Evolutionary conservation across 1,140 invertebrate species (phyloP).

Genomic region (Thaumetopoea pityocampa): DNA sequence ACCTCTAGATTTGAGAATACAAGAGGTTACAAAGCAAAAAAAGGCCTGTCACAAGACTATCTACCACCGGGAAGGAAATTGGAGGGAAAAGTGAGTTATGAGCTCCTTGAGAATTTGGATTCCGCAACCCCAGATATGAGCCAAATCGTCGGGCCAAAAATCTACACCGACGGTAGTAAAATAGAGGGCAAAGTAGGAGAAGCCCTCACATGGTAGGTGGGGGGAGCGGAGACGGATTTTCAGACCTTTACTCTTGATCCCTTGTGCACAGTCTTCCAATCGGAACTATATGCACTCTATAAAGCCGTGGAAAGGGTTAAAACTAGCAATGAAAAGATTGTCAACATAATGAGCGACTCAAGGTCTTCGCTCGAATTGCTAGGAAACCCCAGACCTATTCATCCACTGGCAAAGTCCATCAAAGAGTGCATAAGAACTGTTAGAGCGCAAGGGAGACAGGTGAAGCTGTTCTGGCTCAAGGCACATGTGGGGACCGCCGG

Average conservation of each 20-base stretch:
- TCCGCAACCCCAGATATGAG: background rate
- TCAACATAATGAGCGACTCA: constrained; percentile 24
- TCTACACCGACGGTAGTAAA: constrained; percentile 31
- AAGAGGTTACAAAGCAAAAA: constrained; percentile 18
- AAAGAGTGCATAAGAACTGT: constrained; percentile 5
- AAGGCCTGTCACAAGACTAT: constrained; percentile 10
- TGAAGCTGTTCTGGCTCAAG: constrained; percentile 23
- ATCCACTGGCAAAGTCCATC: constrained; percentile 8
- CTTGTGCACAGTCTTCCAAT: constrained; percentile 30
- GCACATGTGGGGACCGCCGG: constrained; percentile 21
- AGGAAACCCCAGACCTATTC: constrained; percentile 1
- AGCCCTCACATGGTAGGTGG: constrained; percentile 25
- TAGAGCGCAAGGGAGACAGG: constrained; percentile 1
- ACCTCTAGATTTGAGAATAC: constrained; percentile 21
- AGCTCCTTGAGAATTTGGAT: constrained; percentile 10
- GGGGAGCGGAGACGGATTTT: constrained; percentile 12
- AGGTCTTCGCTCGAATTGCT: constrained; percentile 24
- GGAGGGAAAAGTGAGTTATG: constrained; percentile 3
- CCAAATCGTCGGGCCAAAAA: constrained; percentile 10
- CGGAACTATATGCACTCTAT: constrained; percentile 21
- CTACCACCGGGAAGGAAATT: constrained; percentile 8
- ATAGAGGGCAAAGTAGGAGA: constrained; percentile 25
- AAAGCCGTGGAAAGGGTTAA: constrained; percentile 6
- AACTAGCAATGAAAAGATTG: background rate
- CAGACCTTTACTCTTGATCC: constrained; percentile 19